Conservation (phyloP, 2,113 vertebrate species). For the Gnathonemus longibarbis region DNA sequence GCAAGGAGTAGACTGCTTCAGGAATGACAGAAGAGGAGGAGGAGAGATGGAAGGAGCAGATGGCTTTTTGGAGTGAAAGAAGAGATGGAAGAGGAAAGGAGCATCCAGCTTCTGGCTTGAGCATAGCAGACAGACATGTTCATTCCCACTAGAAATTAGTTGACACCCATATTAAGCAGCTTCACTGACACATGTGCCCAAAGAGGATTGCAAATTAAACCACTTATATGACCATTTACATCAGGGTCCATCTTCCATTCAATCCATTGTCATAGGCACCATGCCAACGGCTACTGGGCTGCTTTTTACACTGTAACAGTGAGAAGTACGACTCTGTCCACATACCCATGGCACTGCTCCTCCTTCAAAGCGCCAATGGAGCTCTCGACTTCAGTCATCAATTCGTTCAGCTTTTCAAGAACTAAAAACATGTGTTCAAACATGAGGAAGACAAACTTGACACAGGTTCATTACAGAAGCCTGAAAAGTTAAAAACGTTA, state of each 20-base stretch:
- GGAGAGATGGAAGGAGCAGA: not conserved
- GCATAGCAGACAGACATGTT: not conserved
- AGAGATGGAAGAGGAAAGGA: not conserved
- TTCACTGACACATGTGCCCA: not conserved
- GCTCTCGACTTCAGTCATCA: constrained; percentile 82
- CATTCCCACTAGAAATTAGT: not conserved
- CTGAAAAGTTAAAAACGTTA: not conserved
- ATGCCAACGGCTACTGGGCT: not conserved
- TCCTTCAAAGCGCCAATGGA: constrained; percentile 76
- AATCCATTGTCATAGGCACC: not conserved
- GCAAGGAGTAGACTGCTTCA: not conserved
- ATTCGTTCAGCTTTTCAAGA: constrained; percentile 76
- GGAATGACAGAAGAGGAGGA: not conserved
- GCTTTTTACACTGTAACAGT: not conserved
- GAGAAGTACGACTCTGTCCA: not conserved
- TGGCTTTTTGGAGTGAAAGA: not conserved
- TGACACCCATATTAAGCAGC: not conserved
- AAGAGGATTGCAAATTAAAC: not conserved
- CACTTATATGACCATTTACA: not conserved
- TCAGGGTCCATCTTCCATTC: not conserved
- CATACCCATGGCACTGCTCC: constrained; percentile 72
- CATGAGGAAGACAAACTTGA: not conserved
- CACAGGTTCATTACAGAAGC: not conserved
- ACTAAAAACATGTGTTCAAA: constrained; percentile 52
- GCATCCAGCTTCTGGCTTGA: not conserved